Evolutionary conservation across 2,113 vertebrate species (phyloP).

Genomic region (Laticauda colubrina): DNA sequence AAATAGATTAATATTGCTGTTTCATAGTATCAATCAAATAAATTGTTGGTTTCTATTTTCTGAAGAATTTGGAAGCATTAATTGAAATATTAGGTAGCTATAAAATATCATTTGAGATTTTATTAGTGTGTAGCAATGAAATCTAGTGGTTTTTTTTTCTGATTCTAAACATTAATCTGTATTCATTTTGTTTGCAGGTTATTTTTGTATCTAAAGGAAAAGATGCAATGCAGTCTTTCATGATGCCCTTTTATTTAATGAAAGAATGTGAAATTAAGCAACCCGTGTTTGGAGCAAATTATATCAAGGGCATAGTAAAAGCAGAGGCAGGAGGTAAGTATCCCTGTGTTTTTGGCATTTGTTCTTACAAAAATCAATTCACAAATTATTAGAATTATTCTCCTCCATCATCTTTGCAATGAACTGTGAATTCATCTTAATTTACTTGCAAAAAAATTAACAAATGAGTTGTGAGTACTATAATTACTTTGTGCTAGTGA

Average conservation of each 20-base stretch:
- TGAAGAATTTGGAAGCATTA: conserved; percentile 8
- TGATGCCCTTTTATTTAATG: conserved; percentile 97
- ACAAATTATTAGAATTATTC: neutral
- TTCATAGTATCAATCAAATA: neutral
- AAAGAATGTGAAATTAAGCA: conserved; percentile 97
- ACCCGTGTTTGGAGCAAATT: conserved; percentile 95
- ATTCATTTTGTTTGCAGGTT: conserved; percentile 71
- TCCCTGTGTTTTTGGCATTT: neutral
- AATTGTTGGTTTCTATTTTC: neutral
- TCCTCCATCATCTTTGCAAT: neutral
- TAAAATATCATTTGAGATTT: conserved; percentile 17
- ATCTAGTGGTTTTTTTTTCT: neutral
- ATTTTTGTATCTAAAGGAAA: conserved; percentile 92
- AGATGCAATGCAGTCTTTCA: conserved; percentile 89
- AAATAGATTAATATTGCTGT: neutral
- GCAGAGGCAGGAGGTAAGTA: conserved; percentile 88
- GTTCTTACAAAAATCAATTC: neutral
- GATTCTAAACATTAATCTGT: neutral
- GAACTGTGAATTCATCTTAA: neutral
- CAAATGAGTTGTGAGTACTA: neutral
- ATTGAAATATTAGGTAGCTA: neutral
- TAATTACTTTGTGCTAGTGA: neutral
- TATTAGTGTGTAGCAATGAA: neutral
- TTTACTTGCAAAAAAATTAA: neutral
- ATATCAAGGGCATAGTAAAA: conserved; percentile 85